Base-by-base conservation (phyloP, 1,140 invertebrate species). In the fruit fly (Drosophila melanogaster) region DNA sequence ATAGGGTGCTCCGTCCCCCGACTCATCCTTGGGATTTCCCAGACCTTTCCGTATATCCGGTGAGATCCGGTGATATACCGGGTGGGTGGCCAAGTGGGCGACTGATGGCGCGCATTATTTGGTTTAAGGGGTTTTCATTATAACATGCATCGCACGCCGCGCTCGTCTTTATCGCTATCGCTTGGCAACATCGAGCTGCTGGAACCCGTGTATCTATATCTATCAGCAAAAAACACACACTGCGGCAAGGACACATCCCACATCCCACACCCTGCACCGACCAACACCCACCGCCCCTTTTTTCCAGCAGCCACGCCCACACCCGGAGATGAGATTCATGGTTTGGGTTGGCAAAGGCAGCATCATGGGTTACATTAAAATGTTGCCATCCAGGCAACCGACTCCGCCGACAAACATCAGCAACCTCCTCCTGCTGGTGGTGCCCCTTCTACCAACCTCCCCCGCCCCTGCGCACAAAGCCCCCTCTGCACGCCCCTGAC, bases 81-180 rank as follows among this genome's bases (percentile, higher is more conserved):
- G 6, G 30, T 30, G 40, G 38, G 17, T 33, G 35, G 61, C 17
- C 11, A 46, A 46, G 44, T 46, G 19, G 44, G 44, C 41, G 17
- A 12, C 17, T 33, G 26, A 12, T 8, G 30, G 55, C 35, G 70
- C 66, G 84, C 79, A 87, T 87, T 84, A 89, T 84, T 89, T 79
- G 84, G 84, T 87, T 89, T 87, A 89, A 89, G 84, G 83, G 80
- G 72, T 75, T 87, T 87, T 87, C 84, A 87, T 87, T 87, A 87
- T 87, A 87, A 89, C 84, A 87, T 89, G 84, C 84, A 87, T 84
- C 56, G 84, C 84, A 89, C 84, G 79, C 66, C 66, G 50, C 79
- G 72, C 72, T 77, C 59, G 76, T 67, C 79, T 87, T 89, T 89
- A 89, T 89, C 83, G 55, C 75, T 72, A 77, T 74, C 56, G n/a